phyloP scores from a whole-genome alignment of 2,888 invertebrate species.

The Lacanobia oleracea region DNA sequence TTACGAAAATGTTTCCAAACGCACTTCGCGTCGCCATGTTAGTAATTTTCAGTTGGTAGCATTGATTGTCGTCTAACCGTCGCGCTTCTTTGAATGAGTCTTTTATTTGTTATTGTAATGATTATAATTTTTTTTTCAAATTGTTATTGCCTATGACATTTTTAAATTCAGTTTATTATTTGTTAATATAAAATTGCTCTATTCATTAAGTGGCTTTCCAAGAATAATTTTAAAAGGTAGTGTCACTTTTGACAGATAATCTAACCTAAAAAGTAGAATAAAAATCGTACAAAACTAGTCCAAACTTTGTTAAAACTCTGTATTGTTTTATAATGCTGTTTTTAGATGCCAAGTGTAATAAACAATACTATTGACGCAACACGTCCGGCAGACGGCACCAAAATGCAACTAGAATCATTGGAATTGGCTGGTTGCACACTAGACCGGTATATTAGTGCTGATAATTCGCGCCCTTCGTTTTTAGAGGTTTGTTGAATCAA shows the following conservation, averaged over 20 bases:
- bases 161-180: slow-evolving; percentile 45
- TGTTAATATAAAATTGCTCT: slow-evolving; percentile 12
- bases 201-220: slow-evolving; percentile 11
- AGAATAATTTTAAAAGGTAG: slow-evolving; percentile 54
- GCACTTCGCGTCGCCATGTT: neutral
- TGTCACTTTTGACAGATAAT: slow-evolving; percentile 64
- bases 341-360: slow-evolving; percentile 86
- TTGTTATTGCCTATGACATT: slow-evolving; percentile 6
- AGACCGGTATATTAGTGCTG: slow-evolving; percentile 93
- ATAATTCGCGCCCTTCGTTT: slow-evolving; percentile 93
- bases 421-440: slow-evolving; percentile 95
- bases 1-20: slow-evolving; percentile 23
- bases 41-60: slow-evolving; percentile 25
- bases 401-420: slow-evolving; percentile 92
- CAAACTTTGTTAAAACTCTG: slow-evolving; percentile 59
- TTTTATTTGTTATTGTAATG: slow-evolving; percentile 56
- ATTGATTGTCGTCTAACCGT: slow-evolving; percentile 56
- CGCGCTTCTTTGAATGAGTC: slow-evolving; percentile 54
- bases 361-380: slow-evolving; percentile 78
- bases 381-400: slow-evolving; percentile 78
- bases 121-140: slow-evolving; percentile 6
- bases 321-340: slow-evolving; percentile 70
- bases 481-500: slow-evolving; percentile 87
- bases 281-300: slow-evolving; percentile 60
- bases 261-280: slow-evolving; percentile 71